Evolutionary conservation across 2,888 invertebrate species (phyloP).

Genomic region (Galerucella nymphaeae): DNA sequence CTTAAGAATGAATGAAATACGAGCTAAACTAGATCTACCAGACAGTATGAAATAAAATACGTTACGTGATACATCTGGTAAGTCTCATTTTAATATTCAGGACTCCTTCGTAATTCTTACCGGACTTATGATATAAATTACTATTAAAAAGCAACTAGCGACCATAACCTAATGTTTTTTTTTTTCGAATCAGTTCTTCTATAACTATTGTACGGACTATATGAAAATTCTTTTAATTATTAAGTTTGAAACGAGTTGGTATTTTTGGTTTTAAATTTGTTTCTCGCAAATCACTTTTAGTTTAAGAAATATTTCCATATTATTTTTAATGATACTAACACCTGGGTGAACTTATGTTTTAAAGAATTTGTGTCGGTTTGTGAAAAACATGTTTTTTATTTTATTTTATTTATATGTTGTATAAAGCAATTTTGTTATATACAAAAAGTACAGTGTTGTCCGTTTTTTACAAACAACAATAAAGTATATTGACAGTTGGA

Average conservation of each 20-base stretch:
- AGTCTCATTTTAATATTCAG: too few species aligned
- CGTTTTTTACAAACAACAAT: slow-evolving; percentile 30
- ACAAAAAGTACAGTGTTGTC: slow-evolving; percentile 27
- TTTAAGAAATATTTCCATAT: slow-evolving; percentile 4
- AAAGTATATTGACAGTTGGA: not conserved
- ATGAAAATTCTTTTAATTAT: not conserved
- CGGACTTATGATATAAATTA: too few species aligned
- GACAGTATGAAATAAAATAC: too few species aligned
- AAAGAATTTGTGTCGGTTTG: slow-evolving; percentile 16
- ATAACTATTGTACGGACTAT: not conserved
- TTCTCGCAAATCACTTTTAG: not conserved
- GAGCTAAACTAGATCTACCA: too few species aligned
- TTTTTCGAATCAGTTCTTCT: not conserved
- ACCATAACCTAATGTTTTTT: too few species aligned
- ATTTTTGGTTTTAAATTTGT: not conserved
- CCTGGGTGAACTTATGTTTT: slow-evolving; percentile 19
- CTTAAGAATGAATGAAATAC: too few species aligned
- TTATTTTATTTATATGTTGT: slow-evolving; percentile 21
- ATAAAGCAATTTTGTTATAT: slow-evolving; percentile 21
- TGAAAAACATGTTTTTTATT: not conserved
- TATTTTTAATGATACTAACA: slow-evolving; percentile 22
- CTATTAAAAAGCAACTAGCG: too few species aligned
- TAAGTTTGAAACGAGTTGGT: not conserved
- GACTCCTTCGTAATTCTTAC: too few species aligned
- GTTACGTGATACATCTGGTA: too few species aligned